Conservation (phyloP, 1,140 invertebrate species). For the Halyomorpha halys region DNA sequence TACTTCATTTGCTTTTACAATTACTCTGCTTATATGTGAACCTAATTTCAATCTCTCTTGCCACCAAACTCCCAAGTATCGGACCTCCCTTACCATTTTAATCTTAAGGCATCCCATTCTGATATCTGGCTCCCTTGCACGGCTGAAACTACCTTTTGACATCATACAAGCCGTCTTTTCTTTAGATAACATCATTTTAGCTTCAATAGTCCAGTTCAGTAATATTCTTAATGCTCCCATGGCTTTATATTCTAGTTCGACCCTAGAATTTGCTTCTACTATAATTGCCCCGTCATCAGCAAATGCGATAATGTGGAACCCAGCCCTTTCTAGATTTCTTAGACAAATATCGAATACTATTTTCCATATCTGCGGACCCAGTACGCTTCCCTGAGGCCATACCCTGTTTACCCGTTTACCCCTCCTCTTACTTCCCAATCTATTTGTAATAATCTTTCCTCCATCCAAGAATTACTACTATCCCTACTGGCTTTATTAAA, state of each 20-base stretch:
- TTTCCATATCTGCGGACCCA: constrained; percentile 1
- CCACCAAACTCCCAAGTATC: background rate
- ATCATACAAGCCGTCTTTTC: background rate
- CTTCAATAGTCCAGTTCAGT: background rate
- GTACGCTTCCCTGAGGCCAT: background rate
- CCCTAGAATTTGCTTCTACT: background rate
- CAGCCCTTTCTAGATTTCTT: background rate
- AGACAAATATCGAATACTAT: background rate
- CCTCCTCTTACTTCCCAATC: too few relatives aligned
- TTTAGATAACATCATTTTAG: background rate
- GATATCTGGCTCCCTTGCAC: background rate
- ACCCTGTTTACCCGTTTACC: background rate
- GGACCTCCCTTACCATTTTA: background rate
- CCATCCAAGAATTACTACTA: too few relatives aligned
- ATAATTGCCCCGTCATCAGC: background rate
- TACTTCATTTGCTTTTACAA: constrained; percentile 30
- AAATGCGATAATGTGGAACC: background rate
- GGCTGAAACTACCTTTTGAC: background rate
- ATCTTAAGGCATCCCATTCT: background rate
- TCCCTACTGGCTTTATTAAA: too few relatives aligned
- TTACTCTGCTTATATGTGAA: background rate
- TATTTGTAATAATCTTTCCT: too few relatives aligned
- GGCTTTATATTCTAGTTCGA: background rate
- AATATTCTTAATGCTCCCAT: background rate
- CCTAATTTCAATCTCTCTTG: background rate